A percentile compares a stretch with the other conserved stretches of the same genome.
phyloP scores from a whole-genome alignment of 2,888 invertebrate genomes.

The Watsonalla cultraria region DNA sequence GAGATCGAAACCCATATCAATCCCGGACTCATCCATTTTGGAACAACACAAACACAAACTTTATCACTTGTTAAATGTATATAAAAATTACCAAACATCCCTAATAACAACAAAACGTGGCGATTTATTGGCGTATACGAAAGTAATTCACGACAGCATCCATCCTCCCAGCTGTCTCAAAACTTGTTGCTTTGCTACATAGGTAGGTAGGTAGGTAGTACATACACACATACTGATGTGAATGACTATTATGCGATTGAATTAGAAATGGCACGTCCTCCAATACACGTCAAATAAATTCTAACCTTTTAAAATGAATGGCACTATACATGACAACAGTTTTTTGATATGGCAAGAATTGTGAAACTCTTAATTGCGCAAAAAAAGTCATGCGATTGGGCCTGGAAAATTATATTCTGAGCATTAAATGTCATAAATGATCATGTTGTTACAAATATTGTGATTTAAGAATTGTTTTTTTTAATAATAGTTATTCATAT shows the following conservation, averaged over 20 bases:
- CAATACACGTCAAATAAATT: conserved; percentile 7
- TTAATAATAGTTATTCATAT: background rate
- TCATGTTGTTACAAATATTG: no score
- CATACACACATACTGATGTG: conserved; percentile 48
- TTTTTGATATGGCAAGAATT: background rate
- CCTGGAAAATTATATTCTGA: no score
- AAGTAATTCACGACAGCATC: conserved; percentile 57
- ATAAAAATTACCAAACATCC: conserved; percentile 38
- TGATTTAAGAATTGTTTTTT: background rate
- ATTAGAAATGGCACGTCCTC: conserved; percentile 21
- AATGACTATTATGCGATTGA: conserved; percentile 44
- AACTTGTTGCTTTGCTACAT: conserved; percentile 67
- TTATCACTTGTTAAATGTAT: conserved; percentile 48
- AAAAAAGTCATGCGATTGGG: no score
- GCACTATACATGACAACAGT: conserved; percentile 6
- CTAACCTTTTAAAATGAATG: conserved; percentile 17
- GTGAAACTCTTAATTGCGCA: no score
- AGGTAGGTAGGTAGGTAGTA: conserved; percentile 34
- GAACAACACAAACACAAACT: conserved; percentile 56
- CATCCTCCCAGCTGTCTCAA: conserved; percentile 73
- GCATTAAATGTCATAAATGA: no score
- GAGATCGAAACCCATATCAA: conserved; percentile 82
- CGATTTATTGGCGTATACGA: conserved; percentile 44
- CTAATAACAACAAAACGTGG: conserved; percentile 44
- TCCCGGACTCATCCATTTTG: conserved; percentile 82